Conservation (phyloP, 1,140 invertebrate genomes). For the Drosophila sucinea region DNA sequence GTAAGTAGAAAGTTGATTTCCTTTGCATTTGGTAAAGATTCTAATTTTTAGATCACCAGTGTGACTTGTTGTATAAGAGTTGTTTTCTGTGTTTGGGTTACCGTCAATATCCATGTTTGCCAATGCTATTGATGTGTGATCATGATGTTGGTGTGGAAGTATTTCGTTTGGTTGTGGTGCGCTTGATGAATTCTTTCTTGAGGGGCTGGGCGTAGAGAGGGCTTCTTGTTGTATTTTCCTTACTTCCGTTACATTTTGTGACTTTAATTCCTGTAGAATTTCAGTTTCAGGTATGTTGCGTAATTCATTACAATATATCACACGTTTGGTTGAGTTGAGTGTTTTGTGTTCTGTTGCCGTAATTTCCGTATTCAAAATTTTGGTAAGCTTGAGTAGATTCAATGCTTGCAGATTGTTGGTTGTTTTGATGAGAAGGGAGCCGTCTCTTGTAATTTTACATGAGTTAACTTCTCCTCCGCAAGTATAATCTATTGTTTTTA, state of each 20-base stretch:
- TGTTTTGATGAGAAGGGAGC: constrained; percentile 13
- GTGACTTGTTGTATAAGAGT: not conserved
- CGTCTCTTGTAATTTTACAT: constrained; percentile 9
- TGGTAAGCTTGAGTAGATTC: constrained; percentile 10
- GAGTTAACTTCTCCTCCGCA: constrained; percentile 5
- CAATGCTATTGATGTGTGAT: constrained; percentile 3
- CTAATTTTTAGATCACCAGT: not conserved
- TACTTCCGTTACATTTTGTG: constrained; percentile 6
- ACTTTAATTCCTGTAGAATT: constrained; percentile 11
- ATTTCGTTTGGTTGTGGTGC: not conserved
- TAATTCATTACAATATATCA: constrained; percentile 8
- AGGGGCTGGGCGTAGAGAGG: not conserved
- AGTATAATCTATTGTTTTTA: constrained; percentile 5
- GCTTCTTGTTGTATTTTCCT: constrained; percentile 6
- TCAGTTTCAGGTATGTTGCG: constrained; percentile 1
- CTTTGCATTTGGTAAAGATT: not conserved
- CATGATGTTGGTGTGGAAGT: not conserved
- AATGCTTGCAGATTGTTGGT: constrained; percentile 5
- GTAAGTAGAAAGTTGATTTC: not conserved
- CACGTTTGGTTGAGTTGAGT: constrained; percentile 8
- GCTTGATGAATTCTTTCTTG: not conserved
- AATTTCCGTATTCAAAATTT: not conserved
- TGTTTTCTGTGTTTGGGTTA: constrained; percentile 5
- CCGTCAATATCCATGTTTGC: not conserved
- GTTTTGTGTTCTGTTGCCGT: not conserved